Conservation (phyloP, 64 coral and sea anemone genomes). For the Exaiptasia diaphana region DNA sequence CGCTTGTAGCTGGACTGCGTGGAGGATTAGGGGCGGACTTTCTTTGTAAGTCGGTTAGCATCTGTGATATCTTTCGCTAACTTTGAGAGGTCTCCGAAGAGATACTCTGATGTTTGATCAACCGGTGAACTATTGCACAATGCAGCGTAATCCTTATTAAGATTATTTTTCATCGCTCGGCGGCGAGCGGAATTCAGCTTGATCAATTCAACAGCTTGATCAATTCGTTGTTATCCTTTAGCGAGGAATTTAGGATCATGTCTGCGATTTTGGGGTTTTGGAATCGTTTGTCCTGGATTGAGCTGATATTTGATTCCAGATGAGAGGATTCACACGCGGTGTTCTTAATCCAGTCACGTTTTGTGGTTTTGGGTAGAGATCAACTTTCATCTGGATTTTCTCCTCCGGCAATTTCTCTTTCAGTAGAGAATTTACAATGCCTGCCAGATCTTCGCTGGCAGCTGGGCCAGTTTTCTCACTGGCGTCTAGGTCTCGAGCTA, state of each 20-base stretch:
- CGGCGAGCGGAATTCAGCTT: slow-evolving; percentile 22
- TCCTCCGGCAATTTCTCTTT: slow-evolving; percentile 13
- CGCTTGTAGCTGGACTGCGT: neutral
- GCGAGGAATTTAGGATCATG: neutral
- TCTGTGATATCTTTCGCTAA: neutral
- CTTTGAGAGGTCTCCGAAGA: slow-evolving; percentile 53
- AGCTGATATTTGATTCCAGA: slow-evolving; percentile 34
- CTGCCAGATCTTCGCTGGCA: slow-evolving; percentile 6
- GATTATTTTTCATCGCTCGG: slow-evolving; percentile 32
- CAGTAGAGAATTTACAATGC: slow-evolving; percentile 13
- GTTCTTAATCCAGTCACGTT: slow-evolving; percentile 28
- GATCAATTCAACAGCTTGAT: slow-evolving; percentile 28
- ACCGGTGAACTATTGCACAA: slow-evolving; percentile 34
- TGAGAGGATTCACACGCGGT: slow-evolving; percentile 24
- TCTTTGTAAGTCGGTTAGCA: neutral
- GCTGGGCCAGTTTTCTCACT: slow-evolving; percentile 25
- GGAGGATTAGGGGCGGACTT: neutral
- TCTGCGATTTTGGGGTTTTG: slow-evolving; percentile 32
- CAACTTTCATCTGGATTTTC: slow-evolving; percentile 7
- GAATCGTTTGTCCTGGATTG: slow-evolving; percentile 6
- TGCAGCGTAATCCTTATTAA: slow-evolving; percentile 43
- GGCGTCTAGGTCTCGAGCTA: slow-evolving; percentile 16
- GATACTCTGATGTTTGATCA: neutral
- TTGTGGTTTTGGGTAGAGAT: slow-evolving; percentile 9
- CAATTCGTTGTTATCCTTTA: slow-evolving; percentile 41